phyloP scores from a whole-genome alignment of 64 coral and sea anemone species.

The Montipora sp. region DNA sequence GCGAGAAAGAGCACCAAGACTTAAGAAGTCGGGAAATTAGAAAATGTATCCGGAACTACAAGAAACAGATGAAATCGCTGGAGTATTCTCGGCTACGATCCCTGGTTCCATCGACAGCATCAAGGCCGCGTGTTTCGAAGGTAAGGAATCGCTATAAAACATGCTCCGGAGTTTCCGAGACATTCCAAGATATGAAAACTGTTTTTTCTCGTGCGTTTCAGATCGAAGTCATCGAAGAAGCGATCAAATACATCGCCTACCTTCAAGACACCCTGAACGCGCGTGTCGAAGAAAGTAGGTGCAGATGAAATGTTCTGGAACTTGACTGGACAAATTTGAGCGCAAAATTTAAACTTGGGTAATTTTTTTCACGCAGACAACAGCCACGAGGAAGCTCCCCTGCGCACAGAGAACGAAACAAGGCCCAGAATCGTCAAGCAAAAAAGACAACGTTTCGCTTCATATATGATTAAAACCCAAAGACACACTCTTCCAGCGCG shows the following conservation, averaged over 20 bases:
- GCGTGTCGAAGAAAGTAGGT: slow-evolving; percentile 75
- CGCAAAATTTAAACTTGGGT: slow-evolving; percentile 67
- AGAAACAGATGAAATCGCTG: slow-evolving; percentile 85
- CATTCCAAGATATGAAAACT: slow-evolving; percentile 15
- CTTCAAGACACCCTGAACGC: slow-evolving; percentile 82
- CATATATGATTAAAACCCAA: slow-evolving; percentile 99
- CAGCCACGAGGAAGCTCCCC: slow-evolving; percentile 13
- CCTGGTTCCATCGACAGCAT: slow-evolving; percentile 83
- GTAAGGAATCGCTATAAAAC: slow-evolving; percentile 39
- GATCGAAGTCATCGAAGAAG: slow-evolving; percentile 99
- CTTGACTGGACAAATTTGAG: slow-evolving; percentile 77
- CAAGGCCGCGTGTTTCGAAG: slow-evolving; percentile 84
- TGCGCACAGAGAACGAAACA: slow-evolving; percentile 44
- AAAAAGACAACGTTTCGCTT: slow-evolving; percentile 90
- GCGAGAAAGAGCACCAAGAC: slow-evolving; percentile 52
- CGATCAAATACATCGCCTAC: slow-evolving; percentile 97
- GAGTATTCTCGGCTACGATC: slow-evolving; percentile 90
- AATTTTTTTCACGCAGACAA: slow-evolving; percentile 63
- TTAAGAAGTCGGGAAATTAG: slow-evolving; percentile 58
- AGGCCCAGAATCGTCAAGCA: slow-evolving; percentile 66
- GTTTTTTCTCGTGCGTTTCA: slow-evolving; percentile 46
- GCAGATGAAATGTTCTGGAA: slow-evolving; percentile 71
- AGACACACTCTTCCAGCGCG: slow-evolving; percentile 77
- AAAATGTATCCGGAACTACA: slow-evolving; percentile 73
- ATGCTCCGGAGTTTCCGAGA: neutral